These are phyloP conservation scores for Felis chaus DNA, from an alignment of 2,113 vertebrate genomes.

Conservation along the genomic window DNA sequence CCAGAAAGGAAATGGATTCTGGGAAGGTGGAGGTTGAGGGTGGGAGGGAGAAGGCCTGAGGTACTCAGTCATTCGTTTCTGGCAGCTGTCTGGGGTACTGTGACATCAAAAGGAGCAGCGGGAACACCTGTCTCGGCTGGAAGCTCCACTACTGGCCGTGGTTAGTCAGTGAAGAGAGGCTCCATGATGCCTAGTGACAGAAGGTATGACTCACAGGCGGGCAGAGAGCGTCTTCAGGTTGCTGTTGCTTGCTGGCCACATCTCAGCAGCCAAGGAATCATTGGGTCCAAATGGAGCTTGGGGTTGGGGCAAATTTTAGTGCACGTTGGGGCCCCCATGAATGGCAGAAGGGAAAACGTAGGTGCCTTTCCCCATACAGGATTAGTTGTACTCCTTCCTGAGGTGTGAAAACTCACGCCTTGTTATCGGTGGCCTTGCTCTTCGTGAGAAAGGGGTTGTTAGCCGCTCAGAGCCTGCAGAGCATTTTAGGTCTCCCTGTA, in stretches of 20 bases:
- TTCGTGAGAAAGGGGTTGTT: background rate
- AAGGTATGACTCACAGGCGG: slow-evolving; percentile 64
- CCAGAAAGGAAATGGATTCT: background rate
- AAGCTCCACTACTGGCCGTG: background rate
- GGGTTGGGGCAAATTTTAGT: background rate
- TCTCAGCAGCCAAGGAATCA: background rate
- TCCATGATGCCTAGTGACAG: slow-evolving; percentile 21
- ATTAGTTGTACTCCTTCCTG: background rate
- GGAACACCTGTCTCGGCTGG: slow-evolving; percentile 65
- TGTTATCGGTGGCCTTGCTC: background rate
- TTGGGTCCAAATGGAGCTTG: background rate
- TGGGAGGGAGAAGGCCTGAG: background rate
- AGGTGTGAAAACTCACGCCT: background rate
- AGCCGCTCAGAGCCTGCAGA: background rate
- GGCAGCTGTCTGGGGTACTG: background rate
- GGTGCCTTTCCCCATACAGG: background rate
- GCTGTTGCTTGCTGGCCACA: background rate
- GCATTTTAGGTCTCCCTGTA: background rate
- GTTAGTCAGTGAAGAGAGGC: background rate
- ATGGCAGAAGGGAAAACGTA: background rate
- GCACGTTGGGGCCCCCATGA: background rate
- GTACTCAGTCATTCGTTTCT: background rate
- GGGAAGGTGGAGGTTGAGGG: background rate
- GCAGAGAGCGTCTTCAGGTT: slow-evolving; percentile 5
- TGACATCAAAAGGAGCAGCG: background rate